Percentiles rank a stretch among this genome's conserved stretches.
Conservation (phyloP, 2,797 vertebrate genomes). For the Scarus forsteni region DNA sequence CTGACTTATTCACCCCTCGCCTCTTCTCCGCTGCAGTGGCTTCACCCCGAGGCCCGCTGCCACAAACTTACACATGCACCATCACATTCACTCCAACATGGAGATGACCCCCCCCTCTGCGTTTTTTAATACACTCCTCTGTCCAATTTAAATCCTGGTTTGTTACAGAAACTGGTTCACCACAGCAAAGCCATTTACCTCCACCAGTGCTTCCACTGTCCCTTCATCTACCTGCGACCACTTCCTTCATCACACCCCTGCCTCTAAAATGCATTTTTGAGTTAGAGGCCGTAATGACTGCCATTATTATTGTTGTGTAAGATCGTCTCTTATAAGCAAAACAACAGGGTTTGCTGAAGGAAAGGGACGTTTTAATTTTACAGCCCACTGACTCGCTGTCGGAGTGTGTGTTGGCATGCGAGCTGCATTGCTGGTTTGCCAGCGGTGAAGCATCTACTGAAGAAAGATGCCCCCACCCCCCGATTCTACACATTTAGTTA, state of each 20-base stretch:
- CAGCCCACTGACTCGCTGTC: slow-evolving; percentile 82
- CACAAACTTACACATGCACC: slow-evolving; percentile 10
- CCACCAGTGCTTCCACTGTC: slow-evolving; percentile 37
- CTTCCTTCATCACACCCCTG: slow-evolving; percentile 41
- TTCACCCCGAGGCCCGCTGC: slow-evolving; percentile 8
- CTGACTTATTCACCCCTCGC: slow-evolving; percentile 27
- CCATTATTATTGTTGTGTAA: slow-evolving; percentile 77
- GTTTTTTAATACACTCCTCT: slow-evolving; percentile 39
- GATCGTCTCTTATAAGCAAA: slow-evolving; percentile 72
- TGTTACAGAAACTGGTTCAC: slow-evolving; percentile 46
- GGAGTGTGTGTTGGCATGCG: slow-evolving; percentile 66
- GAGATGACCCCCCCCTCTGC: slow-evolving; percentile 44
- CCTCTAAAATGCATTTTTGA: slow-evolving; percentile 68
- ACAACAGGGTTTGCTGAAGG: slow-evolving; percentile 74
- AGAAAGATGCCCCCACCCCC: slow-evolving; percentile 37
- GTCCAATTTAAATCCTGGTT: slow-evolving; percentile 50
- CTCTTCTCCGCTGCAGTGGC: slow-evolving; percentile 18
- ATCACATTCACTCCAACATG: slow-evolving; percentile 15
- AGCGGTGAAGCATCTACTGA: slow-evolving; percentile 50
- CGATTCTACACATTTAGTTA: not conserved
- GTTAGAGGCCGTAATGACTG: slow-evolving; percentile 72
- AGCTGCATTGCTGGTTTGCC: slow-evolving; percentile 55
- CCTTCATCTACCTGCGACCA: slow-evolving; percentile 35
- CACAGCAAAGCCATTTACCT: slow-evolving; percentile 64
- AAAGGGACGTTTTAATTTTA: slow-evolving; percentile 86